These are phyloP conservation scores for Philypnodon macrostomus DNA, from an alignment of 2,797 vertebrate genomes.

Conservation along the genomic window DNA sequence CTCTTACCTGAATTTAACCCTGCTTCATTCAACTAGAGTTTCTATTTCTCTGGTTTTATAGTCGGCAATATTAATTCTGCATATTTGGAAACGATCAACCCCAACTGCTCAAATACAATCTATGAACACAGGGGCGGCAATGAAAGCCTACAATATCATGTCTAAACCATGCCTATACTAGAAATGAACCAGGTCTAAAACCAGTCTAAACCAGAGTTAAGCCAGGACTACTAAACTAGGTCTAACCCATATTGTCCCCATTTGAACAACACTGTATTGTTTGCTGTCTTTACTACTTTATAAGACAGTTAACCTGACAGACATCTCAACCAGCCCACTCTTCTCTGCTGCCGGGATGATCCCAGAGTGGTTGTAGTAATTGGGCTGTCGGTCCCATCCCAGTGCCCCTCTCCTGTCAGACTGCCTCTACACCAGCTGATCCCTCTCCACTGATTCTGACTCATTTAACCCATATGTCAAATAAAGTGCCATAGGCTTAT, in stretches of 20 bases:
- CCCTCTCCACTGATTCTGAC: slow-evolving; percentile 8
- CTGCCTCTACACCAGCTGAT: slow-evolving; percentile 8
- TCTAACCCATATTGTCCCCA: neutral
- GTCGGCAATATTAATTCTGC: neutral
- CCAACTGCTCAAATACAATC: no score
- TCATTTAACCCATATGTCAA: slow-evolving; percentile 19
- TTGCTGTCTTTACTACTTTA: slow-evolving; percentile 4
- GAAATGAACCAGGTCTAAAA: no score
- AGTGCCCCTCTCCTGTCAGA: slow-evolving; percentile 29
- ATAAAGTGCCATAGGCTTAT: slow-evolving; percentile 16
- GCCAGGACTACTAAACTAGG: no score
- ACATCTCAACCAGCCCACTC: slow-evolving; percentile 7
- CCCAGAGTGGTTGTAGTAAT: slow-evolving; percentile 28
- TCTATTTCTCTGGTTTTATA: neutral
- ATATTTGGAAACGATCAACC: no score
- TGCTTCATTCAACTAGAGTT: neutral
- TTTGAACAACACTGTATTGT: neutral
- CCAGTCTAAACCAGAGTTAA: no score
- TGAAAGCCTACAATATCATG: no score
- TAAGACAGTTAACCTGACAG: slow-evolving; percentile 41
- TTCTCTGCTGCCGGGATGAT: neutral
- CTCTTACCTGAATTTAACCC: neutral
- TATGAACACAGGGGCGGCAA: no score
- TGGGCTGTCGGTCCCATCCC: slow-evolving; percentile 22
- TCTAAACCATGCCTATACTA: no score